Percentiles rank a stretch among this genome's conserved stretches.
These are phyloP conservation scores for Cephus spinipes DNA, from an alignment of 2,888 invertebrate genomes.

Conservation along the genomic window DNA sequence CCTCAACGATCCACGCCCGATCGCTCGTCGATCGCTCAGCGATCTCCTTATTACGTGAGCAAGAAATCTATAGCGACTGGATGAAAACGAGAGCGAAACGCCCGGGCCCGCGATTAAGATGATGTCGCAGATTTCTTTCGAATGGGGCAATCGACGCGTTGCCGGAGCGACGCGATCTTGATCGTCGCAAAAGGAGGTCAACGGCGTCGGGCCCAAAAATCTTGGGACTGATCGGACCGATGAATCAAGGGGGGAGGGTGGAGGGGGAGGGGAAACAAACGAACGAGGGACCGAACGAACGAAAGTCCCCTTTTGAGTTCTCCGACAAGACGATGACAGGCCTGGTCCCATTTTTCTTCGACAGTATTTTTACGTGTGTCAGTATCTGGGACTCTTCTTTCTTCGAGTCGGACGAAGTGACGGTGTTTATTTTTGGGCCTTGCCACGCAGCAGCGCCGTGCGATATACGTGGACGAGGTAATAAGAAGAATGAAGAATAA, in stretches of 20 bases:
- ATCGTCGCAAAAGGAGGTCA: constrained; percentile 25
- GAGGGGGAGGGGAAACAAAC: neutral
- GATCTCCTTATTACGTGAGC: constrained; percentile 12
- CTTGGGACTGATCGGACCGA: neutral
- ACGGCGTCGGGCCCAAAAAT: constrained; percentile 8
- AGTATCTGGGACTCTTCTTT: neutral
- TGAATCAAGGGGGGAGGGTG: neutral
- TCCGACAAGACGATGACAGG: neutral
- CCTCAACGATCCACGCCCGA: constrained; percentile 34
- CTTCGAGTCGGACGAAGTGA: neutral
- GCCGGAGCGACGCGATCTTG: constrained; percentile 17
- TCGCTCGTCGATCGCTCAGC: constrained; percentile 17
- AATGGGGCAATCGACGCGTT: constrained; percentile 21
- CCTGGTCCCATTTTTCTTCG: neutral
- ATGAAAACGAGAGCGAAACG: constrained; percentile 17
- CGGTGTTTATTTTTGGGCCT: neutral
- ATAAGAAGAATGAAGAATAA: neutral
- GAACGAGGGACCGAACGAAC: neutral
- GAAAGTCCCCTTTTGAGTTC: neutral
- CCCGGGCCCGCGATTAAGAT: constrained; percentile 15
- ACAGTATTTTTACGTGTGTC: neutral
- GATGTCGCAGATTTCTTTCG: constrained; percentile 27
- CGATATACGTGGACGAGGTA: neutral
- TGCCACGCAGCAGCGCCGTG: neutral
- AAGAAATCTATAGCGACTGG: constrained; percentile 3